Conservation (phyloP, 2,888 invertebrate genomes). For the Microplitis manilae region DNA sequence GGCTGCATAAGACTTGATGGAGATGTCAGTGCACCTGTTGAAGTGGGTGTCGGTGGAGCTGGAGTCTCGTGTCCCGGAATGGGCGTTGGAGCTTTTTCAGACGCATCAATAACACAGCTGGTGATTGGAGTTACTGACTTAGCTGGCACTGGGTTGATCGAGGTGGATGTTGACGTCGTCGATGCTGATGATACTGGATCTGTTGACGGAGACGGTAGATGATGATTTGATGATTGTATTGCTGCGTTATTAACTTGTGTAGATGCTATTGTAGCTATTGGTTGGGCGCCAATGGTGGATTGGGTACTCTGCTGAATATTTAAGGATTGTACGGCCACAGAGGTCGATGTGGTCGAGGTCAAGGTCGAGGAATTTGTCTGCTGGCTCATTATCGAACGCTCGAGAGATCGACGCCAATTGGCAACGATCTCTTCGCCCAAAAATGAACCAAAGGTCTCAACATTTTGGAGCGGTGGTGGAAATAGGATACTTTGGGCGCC, state of each 20-base stretch:
- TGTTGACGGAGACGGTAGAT: slow-evolving; percentile 71
- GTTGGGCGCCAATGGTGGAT: slow-evolving; percentile 71
- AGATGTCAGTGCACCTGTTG: slow-evolving; percentile 67
- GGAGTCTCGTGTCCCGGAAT: slow-evolving; percentile 73
- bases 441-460: slow-evolving; percentile 81
- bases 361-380: slow-evolving; percentile 57
- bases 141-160: slow-evolving; percentile 58
- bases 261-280: slow-evolving; percentile 15
- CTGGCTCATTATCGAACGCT: slow-evolving; percentile 71
- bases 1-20: slow-evolving; percentile 53
- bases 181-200: slow-evolving; percentile 71
- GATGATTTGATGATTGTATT: slow-evolving; percentile 65
- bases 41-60: slow-evolving; percentile 71
- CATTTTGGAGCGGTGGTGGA: slow-evolving; percentile 77
- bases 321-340: slow-evolving; percentile 71
- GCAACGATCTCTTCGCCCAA: slow-evolving; percentile 89
- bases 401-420: slow-evolving; percentile 83
- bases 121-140: slow-evolving; percentile 66
- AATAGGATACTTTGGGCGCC: slow-evolving; percentile 71
- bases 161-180: slow-evolving; percentile 16
- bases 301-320: slow-evolving; percentile 69
- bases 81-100: slow-evolving; percentile 72
- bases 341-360: slow-evolving; percentile 72
- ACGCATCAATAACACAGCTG: slow-evolving; percentile 52
- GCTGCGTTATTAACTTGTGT: not conserved